Percentiles rank a stretch among this genome's conserved stretches.
Conservation (phyloP, 1,140 invertebrate species). For the Drosophila pruinosa region DNA sequence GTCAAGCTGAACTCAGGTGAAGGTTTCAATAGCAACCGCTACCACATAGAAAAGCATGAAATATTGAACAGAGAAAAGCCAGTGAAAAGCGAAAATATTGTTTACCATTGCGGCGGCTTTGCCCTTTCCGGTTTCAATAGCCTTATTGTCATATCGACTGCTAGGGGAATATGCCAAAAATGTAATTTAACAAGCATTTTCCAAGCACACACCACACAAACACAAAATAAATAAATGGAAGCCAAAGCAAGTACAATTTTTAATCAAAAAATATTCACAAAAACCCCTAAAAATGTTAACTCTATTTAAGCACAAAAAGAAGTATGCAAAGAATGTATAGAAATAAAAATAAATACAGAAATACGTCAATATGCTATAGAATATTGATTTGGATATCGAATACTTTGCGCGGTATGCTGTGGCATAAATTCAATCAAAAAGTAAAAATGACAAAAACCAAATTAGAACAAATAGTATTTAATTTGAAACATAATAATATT, state of each 20-base stretch:
- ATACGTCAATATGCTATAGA: not conserved
- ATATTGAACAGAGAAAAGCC: constrained; percentile 48
- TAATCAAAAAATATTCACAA: constrained; percentile 63
- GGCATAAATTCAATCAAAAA: too few relatives aligned
- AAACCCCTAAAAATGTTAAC: constrained; percentile 35
- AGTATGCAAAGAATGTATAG: not conserved
- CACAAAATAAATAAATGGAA: constrained; percentile 35
- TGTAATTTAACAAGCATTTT: constrained; percentile 63
- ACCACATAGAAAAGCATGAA: constrained; percentile 42
- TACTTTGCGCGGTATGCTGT: not conserved
- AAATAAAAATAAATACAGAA: constrained; percentile 6
- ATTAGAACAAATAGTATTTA: too few relatives aligned
- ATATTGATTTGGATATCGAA: constrained; percentile 1
- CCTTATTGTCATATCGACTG: constrained; percentile 10
- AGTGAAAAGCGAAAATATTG: constrained; percentile 36
- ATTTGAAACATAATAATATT: too few relatives aligned
- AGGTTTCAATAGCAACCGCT: constrained; percentile 33
- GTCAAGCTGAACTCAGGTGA: constrained; percentile 43
- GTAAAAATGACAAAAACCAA: too few relatives aligned
- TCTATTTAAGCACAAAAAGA: not conserved
- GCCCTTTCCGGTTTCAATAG: not conserved
- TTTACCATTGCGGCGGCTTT: constrained; percentile 41
- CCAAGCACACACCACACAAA: constrained; percentile 7
- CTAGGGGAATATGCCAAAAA: constrained; percentile 42
- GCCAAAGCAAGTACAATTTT: constrained; percentile 63